Evolutionary conservation across 2,888 invertebrate species (phyloP).

Genomic region (Ennomos fuscantarius): DNA sequence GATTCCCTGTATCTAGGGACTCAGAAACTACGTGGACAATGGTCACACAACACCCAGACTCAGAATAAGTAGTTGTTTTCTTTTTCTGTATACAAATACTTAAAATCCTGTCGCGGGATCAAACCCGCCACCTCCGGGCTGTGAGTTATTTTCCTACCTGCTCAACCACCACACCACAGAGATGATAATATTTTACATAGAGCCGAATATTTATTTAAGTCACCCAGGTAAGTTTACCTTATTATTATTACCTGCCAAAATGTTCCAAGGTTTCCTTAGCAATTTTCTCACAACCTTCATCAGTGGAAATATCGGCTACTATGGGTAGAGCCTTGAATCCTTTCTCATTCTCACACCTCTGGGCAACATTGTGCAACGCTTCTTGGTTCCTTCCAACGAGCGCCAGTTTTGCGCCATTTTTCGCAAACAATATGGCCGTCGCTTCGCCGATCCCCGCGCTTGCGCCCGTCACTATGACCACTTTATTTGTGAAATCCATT

Average conservation of each 20-base stretch:
- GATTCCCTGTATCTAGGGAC: too few species aligned
- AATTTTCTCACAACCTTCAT: slow-evolving; percentile 52
- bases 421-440: slow-evolving; percentile 50
- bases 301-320: slow-evolving; percentile 54
- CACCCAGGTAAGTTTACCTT: too few species aligned
- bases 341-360: slow-evolving; percentile 40
- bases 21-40: too few species aligned
- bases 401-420: slow-evolving; percentile 49
- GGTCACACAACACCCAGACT: too few species aligned
- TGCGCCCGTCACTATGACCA: slow-evolving; percentile 58
- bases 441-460: slow-evolving; percentile 58
- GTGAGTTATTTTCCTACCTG: too few species aligned
- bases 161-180: too few species aligned
- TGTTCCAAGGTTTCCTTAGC: slow-evolving; percentile 49
- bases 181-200: too few species aligned
- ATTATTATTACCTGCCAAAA: slow-evolving; percentile 52
- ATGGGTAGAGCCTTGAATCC: slow-evolving; percentile 46
- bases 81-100: too few species aligned
- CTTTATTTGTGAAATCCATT: slow-evolving; percentile 52
- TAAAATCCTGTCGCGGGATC: too few species aligned
- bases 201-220: too few species aligned
- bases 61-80: too few species aligned
- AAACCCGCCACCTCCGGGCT: too few species aligned
- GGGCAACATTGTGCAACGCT: slow-evolving; percentile 45
- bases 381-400: slow-evolving; percentile 51